Evolutionary conservation across 2,888 invertebrate genomes (phyloP), one percentile per base, ranked within the genome.

Genomic region (Dioctria rufipes): DNA sequence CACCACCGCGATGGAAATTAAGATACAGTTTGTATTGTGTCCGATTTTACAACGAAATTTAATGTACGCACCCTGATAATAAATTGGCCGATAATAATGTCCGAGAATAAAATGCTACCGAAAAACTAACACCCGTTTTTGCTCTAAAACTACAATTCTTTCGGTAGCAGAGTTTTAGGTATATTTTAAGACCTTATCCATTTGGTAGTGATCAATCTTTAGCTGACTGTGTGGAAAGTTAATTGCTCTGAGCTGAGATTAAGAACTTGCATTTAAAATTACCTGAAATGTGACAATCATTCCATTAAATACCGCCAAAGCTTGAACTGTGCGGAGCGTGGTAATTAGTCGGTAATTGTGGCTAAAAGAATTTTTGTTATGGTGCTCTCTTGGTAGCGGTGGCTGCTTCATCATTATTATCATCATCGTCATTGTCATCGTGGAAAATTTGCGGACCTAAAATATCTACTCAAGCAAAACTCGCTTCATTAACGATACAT

Each of bases 301-400:
- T 69, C 69, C 69, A 39, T 3, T 51, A 39, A 37, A 49, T 69
- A 54, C 54, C 54, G 54, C 54, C 54, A 54, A 54, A 54, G 54
- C 54, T 54, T 11, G 54, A 4, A n/a, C 11, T 25, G 25, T 25
- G 25, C 25, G 25, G 54, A 69, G 37, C 49, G 37, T 51, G 54
- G n/a, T 69, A 69, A 54, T 69, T 49, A 69, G 69, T 69, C 51
- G 51, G 25, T 69, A 69, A 69, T 51, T 69, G 51, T 39, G 39
- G 51, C 49, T 51, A 25, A 39, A 11, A 69, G 9, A 69, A 69
- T 69, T 69, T 69, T 9, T 51, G 13, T 51, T 37, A 4, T 9
- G 65, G 9, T 40, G 40, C 40, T 11, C 40, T 11, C 51, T 25
- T 25, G 25, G 25, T 46, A 9, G 49, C 9, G 49, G 2, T 46